Evolutionary conservation across 2,113 vertebrate species (phyloP).

Genomic region (Scomber scombrus): DNA sequence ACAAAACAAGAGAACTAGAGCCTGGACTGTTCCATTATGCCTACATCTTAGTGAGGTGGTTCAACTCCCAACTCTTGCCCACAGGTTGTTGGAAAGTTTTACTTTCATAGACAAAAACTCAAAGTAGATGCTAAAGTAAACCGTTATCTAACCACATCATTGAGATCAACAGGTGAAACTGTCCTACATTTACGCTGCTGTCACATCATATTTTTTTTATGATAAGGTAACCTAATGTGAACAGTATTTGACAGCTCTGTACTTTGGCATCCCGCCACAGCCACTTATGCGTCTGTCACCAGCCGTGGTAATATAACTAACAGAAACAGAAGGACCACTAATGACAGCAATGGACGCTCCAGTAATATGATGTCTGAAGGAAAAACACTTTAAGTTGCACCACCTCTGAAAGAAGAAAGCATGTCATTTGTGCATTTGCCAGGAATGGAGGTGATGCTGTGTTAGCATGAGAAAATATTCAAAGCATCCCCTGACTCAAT

Average conservation of each 20-base stretch:
- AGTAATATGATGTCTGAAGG: conserved; percentile 21
- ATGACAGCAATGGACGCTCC: not conserved
- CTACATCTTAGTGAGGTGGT: too few species aligned
- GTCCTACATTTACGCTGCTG: not conserved
- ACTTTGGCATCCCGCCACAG: not conserved
- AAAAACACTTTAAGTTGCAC: not conserved
- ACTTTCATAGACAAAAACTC: too few species aligned
- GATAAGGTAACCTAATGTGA: not conserved
- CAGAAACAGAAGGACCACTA: conserved; percentile 24
- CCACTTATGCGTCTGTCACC: conserved; percentile 21
- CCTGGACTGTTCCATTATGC: too few species aligned
- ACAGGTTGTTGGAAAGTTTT: too few species aligned
- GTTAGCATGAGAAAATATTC: conserved; percentile 38
- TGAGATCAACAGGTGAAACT: not conserved
- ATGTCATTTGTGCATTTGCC: conserved; percentile 24
- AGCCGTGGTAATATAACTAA: not conserved
- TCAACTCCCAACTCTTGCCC: too few species aligned
- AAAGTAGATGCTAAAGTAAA: too few species aligned
- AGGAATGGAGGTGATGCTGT: not conserved
- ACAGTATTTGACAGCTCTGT: not conserved
- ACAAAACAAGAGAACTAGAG: too few species aligned
- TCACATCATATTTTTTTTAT: too few species aligned
- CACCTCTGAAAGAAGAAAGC: not conserved
- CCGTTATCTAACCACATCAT: not conserved
- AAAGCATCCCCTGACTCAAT: conserved; percentile 5